These are phyloP conservation scores for Murina feae DNA, from an alignment of 2,113 vertebrate genomes.

Conservation along the genomic window DNA sequence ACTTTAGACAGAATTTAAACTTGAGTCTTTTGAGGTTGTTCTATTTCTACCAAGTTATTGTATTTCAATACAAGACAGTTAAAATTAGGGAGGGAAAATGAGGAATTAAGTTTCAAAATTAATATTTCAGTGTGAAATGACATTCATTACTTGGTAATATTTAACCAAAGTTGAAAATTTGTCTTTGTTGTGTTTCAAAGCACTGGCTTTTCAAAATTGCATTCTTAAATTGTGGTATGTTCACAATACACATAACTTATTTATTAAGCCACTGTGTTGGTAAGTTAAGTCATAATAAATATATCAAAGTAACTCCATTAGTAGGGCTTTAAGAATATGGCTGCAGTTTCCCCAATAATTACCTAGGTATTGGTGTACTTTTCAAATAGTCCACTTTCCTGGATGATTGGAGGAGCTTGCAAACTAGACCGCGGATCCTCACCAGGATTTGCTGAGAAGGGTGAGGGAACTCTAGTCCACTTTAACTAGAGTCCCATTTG, in stretches of 20 bases:
- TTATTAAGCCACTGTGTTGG: background rate
- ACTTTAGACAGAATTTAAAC: background rate
- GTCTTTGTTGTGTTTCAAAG: background rate
- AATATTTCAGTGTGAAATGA: background rate
- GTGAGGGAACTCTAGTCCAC: rapidly evolving
- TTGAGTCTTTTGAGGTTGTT: background rate
- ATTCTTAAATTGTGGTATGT: background rate
- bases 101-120: background rate
- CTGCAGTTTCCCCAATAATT: background rate
- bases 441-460: background rate
- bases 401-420: background rate
- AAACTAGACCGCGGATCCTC: too few species aligned
- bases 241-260: background rate
- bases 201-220: background rate
- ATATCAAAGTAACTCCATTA: background rate
- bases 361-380: rapidly evolving
- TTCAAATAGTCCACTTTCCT: background rate
- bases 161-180: background rate
- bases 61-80: background rate
- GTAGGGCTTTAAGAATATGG: background rate
- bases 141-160: background rate
- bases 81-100: background rate
- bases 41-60: background rate
- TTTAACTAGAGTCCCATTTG: background rate
- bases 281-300: background rate